A percentile compares a stretch with the other conserved stretches of the same genome.
phyloP scores from a whole-genome alignment of 2,888 invertebrate species.

The Nymphalis polychloros region DNA sequence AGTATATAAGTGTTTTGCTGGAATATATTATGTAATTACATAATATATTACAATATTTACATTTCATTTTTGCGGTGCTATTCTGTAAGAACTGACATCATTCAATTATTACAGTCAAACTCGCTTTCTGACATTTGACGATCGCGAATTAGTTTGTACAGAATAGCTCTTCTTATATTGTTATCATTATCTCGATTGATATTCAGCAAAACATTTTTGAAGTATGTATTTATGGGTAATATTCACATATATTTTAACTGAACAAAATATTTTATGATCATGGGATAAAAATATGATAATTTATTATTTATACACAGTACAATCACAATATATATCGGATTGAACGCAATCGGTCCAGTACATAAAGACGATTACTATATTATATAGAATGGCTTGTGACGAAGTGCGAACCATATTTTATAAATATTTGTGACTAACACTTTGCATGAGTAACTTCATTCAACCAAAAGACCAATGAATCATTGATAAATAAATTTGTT shows the following conservation, averaged over 20 bases:
- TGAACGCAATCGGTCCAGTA: not conserved
- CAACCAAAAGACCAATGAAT: not conserved
- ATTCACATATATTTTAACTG: conserved; percentile 2
- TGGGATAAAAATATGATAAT: not conserved
- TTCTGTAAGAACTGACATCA: no score
- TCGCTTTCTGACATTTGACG: no score
- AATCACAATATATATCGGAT: not conserved
- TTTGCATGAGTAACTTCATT: conserved; percentile 34
- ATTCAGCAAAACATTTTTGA: conserved; percentile 20
- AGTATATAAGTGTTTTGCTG: conserved; percentile 27
- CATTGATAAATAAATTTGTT: not conserved
- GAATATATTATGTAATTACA: conserved; percentile 3
- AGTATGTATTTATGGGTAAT: conserved; percentile 12
- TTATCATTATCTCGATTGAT: not conserved
- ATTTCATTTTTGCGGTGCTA: no score
- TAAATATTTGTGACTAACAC: conserved; percentile 39
- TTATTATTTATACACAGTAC: not conserved
- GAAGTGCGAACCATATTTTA: conserved; percentile 2
- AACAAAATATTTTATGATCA: conserved; percentile 2
- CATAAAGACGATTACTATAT: not conserved
- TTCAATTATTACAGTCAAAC: not conserved
- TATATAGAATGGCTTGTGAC: not conserved
- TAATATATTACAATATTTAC: no score
- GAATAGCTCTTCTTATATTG: no score
- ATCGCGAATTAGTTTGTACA: no score